Evolutionary conservation across 2,888 invertebrate genomes (phyloP).

Genomic region (Drosophila lacicola): DNA sequence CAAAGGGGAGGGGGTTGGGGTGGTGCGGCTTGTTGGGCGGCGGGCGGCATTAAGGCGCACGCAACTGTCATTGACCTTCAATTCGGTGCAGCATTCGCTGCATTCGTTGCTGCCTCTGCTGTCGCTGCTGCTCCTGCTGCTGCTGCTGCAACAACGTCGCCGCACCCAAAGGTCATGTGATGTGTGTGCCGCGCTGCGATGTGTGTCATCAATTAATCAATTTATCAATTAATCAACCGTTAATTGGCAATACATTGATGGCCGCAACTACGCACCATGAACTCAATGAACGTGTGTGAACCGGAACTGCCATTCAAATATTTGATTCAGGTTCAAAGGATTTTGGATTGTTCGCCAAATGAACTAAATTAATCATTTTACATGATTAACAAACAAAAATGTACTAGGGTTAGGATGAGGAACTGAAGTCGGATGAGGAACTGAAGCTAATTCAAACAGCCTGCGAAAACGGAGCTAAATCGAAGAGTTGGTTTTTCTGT

Average conservation of each 20-base stretch:
- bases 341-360: neutral
- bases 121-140: constrained; percentile 12
- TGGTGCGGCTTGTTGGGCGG: neutral
- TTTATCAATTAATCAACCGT: constrained; percentile 40
- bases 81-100: constrained; percentile 67
- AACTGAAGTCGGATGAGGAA: no score
- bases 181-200: constrained; percentile 35
- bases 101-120: constrained; percentile 32
- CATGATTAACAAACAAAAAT: no score
- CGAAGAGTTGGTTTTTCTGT: no score
- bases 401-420: no score
- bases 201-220: constrained; percentile 75
- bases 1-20: constrained; percentile 6
- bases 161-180: constrained; percentile 78
- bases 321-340: no score
- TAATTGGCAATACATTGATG: constrained; percentile 18
- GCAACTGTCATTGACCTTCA: constrained; percentile 79
- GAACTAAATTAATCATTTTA: neutral
- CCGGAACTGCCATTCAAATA: neutral
- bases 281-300: constrained; percentile 1
- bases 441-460: no score
- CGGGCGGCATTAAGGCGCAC: constrained; percentile 57
- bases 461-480: no score
- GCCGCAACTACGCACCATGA: neutral
- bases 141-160: constrained; percentile 45